A percentile compares a stretch with the other conserved stretches of the same genome.
Evolutionary conservation across 2,113 vertebrate genomes (phyloP).

Genomic region (Actenoides hombroni): DNA sequence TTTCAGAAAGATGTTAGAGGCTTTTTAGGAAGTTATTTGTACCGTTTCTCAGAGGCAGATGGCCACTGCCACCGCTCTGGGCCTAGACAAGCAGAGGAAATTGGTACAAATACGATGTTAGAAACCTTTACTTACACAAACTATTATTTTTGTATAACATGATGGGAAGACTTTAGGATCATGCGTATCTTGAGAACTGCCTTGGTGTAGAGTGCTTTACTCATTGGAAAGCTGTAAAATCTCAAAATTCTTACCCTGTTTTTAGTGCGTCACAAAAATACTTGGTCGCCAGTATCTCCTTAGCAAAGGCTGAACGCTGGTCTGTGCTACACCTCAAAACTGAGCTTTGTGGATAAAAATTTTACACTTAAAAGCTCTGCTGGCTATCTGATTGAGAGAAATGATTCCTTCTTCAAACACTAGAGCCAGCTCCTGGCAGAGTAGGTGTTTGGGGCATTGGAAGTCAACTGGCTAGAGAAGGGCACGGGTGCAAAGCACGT

Average conservation of each 20-base stretch:
- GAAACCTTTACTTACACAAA: background rate
- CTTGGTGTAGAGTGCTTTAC: background rate
- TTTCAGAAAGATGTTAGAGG: background rate
- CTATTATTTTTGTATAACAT: background rate
- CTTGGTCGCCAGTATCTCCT: accelerated
- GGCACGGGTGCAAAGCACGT: accelerated
- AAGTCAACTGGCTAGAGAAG: background rate
- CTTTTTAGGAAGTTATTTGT: background rate
- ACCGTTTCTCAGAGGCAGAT: background rate
- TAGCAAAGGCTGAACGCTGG: background rate
- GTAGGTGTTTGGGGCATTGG: background rate
- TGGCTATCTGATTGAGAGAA: background rate
- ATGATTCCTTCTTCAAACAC: background rate
- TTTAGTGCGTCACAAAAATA: background rate
- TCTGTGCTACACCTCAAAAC: background rate
- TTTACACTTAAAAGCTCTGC: background rate
- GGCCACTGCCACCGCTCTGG: background rate
- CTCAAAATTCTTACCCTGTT: background rate
- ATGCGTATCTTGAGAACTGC: background rate
- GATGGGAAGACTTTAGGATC: background rate
- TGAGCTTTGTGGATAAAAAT: background rate
- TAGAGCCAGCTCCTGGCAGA: background rate
- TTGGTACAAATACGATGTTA: background rate
- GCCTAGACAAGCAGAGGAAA: background rate
- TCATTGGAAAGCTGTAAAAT: background rate